phyloP scores from a whole-genome alignment of 2,113 vertebrate species.

The Rhea pennata region DNA sequence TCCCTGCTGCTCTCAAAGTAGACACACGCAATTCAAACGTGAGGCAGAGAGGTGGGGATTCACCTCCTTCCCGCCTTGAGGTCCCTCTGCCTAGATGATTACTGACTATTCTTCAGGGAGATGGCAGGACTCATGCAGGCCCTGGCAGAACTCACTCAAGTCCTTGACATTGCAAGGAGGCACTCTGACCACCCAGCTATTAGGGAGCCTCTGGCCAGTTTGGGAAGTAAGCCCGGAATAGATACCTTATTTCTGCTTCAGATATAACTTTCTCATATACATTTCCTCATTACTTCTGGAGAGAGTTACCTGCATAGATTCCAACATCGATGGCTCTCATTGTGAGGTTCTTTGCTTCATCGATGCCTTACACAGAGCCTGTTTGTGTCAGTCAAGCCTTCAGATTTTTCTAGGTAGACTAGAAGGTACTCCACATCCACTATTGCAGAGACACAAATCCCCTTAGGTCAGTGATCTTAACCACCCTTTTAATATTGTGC shows the following conservation, averaged over 20 bases:
- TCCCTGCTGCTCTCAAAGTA: neutral
- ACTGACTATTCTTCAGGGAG: too few species aligned
- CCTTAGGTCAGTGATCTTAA: neutral
- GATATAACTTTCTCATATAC: neutral
- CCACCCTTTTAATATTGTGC: slow-evolving; percentile 12
- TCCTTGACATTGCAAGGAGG: too few species aligned
- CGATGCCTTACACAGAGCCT: neutral
- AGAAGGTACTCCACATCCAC: neutral
- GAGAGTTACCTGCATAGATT: neutral
- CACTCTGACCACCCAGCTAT: too few species aligned
- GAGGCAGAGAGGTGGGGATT: neutral
- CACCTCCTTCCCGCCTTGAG: too few species aligned
- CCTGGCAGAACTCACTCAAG: too few species aligned
- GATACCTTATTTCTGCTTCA: neutral
- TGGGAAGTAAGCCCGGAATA: too few species aligned
- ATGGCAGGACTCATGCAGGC: too few species aligned
- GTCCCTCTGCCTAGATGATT: too few species aligned
- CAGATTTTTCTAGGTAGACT: neutral
- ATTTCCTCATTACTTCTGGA: neutral
- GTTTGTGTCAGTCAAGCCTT: neutral
- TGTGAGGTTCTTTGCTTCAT: neutral
- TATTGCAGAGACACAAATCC: neutral
- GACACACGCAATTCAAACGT: neutral
- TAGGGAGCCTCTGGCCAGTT: too few species aligned
- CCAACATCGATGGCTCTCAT: accelerated